A percentile compares a stretch with the other conserved stretches of the same genome.
Conservation (phyloP, 2,888 invertebrate species). For the Meghimatium bilineatum region DNA sequence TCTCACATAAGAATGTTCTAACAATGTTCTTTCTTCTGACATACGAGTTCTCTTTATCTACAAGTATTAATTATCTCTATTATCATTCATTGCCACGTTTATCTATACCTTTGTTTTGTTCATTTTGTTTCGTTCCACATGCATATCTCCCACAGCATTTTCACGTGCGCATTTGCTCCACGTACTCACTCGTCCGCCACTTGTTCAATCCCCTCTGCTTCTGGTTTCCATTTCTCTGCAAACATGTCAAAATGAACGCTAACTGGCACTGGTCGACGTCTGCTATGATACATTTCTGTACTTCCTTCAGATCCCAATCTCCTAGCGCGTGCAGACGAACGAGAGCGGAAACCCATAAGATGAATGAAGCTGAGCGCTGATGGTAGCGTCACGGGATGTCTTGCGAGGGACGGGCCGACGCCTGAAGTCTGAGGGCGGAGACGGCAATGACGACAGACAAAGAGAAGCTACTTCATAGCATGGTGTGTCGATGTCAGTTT, state of each 20-base stretch:
- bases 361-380: constrained; percentile 27
- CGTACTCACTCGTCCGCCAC: not conserved
- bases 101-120: too few species aligned
- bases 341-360: constrained; percentile 6
- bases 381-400: constrained; percentile 38
- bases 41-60: too few species aligned
- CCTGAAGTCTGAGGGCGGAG: constrained; percentile 35
- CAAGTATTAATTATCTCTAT: too few species aligned
- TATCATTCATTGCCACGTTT: too few species aligned
- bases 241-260: not conserved
- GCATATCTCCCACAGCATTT: too few species aligned
- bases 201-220: not conserved
- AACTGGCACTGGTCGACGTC: not conserved
- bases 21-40: too few species aligned
- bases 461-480: constrained; percentile 20
- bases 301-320: constrained; percentile 45
- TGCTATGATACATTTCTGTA: constrained; percentile 38
- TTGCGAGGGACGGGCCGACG: constrained; percentile 26
- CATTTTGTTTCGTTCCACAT: too few species aligned
- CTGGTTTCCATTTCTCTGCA: not conserved
- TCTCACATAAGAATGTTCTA: too few species aligned
- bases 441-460: constrained; percentile 26
- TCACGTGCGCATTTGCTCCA: not conserved
- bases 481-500: constrained; percentile 25
- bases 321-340: constrained; percentile 35